Percentiles rank a stretch among this genome's conserved stretches.
Evolutionary conservation across 2,888 invertebrate genomes (phyloP).

Genomic region (Chromoteleia sp.): DNA sequence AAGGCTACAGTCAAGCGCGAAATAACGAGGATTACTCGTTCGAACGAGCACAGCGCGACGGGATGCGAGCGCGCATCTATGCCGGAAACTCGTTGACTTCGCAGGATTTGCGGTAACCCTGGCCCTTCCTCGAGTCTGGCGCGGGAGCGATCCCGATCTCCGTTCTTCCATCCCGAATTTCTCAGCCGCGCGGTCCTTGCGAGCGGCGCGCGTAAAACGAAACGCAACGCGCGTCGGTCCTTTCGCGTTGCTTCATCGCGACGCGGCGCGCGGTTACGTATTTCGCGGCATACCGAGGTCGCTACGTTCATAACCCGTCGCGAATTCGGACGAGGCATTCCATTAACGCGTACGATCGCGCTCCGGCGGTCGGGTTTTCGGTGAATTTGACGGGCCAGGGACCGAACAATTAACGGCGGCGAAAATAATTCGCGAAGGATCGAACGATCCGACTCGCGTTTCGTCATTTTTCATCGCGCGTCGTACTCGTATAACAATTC

Average conservation of each 20-base stretch:
- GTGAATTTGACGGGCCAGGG: no score
- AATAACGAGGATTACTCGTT: slow-evolving; percentile 71
- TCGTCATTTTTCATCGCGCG: background rate
- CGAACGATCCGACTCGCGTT: background rate
- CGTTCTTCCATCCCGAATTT: slow-evolving; percentile 70
- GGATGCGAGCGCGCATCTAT: slow-evolving; percentile 68
- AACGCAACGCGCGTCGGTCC: no score
- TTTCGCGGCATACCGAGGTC: no score
- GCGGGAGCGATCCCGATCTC: slow-evolving; percentile 65
- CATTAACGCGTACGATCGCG: no score
- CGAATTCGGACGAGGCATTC: no score
- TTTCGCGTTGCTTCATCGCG: no score
- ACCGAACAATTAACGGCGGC: no score
- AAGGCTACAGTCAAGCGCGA: slow-evolving; percentile 72
- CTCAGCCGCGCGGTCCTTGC: no score
- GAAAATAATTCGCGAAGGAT: background rate
- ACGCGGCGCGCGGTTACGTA: no score
- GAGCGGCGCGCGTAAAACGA: no score
- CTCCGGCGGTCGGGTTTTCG: no score
- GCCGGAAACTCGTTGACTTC: slow-evolving; percentile 72
- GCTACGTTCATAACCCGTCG: no score
- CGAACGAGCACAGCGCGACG: slow-evolving; percentile 67
- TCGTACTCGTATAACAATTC: background rate
- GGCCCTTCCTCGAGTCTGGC: slow-evolving; percentile 65
- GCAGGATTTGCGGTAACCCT: slow-evolving; percentile 72